Evolutionary conservation across 2,888 invertebrate species (phyloP).

Genomic region (Smittia aterrima): DNA sequence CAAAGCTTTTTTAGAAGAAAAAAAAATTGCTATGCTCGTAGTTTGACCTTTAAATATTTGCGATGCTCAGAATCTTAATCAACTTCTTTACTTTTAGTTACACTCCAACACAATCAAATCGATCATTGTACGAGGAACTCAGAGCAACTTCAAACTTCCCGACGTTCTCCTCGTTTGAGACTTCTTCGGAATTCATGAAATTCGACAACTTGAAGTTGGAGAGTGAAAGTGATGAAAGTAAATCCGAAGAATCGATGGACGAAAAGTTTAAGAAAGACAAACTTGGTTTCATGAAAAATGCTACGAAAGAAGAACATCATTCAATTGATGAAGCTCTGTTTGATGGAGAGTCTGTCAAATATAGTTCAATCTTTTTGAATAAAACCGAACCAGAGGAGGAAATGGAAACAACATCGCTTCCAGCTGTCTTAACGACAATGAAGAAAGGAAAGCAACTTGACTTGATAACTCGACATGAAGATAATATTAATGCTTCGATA

Average conservation of each 20-base stretch:
- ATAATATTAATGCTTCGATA: conserved; percentile 43
- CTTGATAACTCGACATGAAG: not conserved
- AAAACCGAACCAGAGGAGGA: not conserved
- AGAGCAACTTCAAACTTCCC: not conserved
- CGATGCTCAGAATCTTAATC: too few species aligned
- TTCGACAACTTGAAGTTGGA: not conserved
- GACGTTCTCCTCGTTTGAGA: conserved; percentile 11
- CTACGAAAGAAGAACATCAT: conserved; percentile 30
- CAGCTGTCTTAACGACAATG: not conserved
- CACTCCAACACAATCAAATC: not conserved
- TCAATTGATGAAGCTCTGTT: not conserved
- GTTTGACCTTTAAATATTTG: too few species aligned
- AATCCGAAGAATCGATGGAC: not conserved
- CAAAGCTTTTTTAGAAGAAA: too few species aligned
- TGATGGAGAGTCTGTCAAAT: conserved; percentile 4
- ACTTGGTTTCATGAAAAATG: conserved; percentile 17
- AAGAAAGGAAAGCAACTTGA: conserved; percentile 34
- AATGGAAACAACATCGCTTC: not conserved
- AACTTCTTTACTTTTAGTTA: not conserved
- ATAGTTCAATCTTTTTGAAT: not conserved
- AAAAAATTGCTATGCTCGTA: too few species aligned
- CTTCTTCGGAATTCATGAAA: conserved; percentile 9
- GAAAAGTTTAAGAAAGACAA: conserved; percentile 3
- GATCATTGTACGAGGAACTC: conserved; percentile 24
- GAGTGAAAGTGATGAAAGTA: not conserved